Evolutionary conservation across 2,888 invertebrate species (phyloP), one percentile per base, ranked within the genome.

Genomic region (Sesia bembeciformis): DNA sequence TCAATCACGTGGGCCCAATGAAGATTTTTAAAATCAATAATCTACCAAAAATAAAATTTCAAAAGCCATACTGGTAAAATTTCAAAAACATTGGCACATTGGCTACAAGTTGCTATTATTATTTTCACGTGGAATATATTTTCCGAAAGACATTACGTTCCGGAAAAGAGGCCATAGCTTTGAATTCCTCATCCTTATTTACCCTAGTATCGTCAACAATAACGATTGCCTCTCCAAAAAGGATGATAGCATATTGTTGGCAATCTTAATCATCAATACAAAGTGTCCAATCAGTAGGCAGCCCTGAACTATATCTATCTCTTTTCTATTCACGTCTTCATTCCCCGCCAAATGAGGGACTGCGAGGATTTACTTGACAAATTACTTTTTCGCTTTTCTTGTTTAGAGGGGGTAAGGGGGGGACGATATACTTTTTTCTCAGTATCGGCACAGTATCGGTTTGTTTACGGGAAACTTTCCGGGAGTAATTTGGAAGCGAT

Each of bases 331-430:
- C 62, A 63, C 64, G 60, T 62, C 67, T 66, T 68, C 69, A 69
- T 75, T 71, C 70, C 65, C 62, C 60, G 62, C 75, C 71, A 73
- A 78, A 73, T 72, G 67, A 68, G 72, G 69, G 66, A 74, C 71
- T 70, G 64, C 58, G 65, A 72, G 82, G 84, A 84, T 85, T 83
- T 83, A 78, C 84, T 84, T 87, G 87, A 85, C 84, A 85, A 84
- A 86, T 86, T 84, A 83, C 84, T 83, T 84, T 84, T 80, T 79
- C 78, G 70, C 72, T 78, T 75, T 76, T 76, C 81, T 80, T 83
- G 78, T 80, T 83, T 80, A 71, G 65, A 58, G 55, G 56, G 46
- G 57, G 57, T 55, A 2, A 23, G 59, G 64, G 63, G 65, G 58
- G 62, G 23, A 23, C 23, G 23, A 23, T 23, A 23, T 58, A 57